A percentile compares a stretch with the other conserved stretches of the same genome.
These are phyloP conservation scores for Biston betularia DNA, from an alignment of 2,888 invertebrate genomes.

Conservation along the genomic window DNA sequence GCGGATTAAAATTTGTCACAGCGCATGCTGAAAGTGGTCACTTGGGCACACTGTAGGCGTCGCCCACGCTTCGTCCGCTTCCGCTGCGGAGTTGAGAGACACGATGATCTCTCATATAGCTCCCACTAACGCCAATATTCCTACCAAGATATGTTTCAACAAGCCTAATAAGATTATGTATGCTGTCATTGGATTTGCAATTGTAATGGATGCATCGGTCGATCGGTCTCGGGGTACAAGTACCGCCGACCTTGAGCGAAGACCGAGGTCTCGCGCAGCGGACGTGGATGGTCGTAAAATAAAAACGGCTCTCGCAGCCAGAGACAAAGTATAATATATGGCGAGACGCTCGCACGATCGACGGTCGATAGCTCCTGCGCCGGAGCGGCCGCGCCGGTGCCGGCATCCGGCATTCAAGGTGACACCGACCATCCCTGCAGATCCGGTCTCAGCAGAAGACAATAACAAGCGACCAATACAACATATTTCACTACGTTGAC, in stretches of 20 bases:
- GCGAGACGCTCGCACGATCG: constrained; percentile 80
- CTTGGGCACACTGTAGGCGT: constrained; percentile 70
- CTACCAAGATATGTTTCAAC: constrained; percentile 20
- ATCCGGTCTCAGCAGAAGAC: constrained; percentile 65
- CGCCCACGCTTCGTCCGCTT: constrained; percentile 78
- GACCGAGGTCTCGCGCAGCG: constrained; percentile 75
- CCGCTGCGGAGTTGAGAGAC: constrained; percentile 68
- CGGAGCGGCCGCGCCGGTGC: constrained; percentile 72
- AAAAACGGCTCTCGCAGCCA: constrained; percentile 73
- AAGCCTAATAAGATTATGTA: constrained; percentile 15
- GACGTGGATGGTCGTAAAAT: constrained; percentile 82
- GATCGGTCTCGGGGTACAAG: constrained; percentile 58
- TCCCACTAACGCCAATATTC: constrained; percentile 45
- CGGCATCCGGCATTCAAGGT: constrained; percentile 84
- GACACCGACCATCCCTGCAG: constrained; percentile 81
- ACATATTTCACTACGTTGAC: constrained; percentile 13
- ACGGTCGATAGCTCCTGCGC: constrained; percentile 80
- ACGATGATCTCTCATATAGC: constrained; percentile 52
- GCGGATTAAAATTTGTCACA: constrained; percentile 73
- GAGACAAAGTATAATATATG: constrained; percentile 77
- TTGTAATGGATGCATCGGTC: constrained; percentile 54
- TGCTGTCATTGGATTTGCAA: constrained; percentile 46
- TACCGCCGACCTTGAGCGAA: constrained; percentile 75
- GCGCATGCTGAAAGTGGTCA: constrained; percentile 68
- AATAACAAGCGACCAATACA: constrained; percentile 25